Base-by-base conservation (phyloP, 2,888 invertebrate genomes). In the Urechis unicinctus region DNA sequence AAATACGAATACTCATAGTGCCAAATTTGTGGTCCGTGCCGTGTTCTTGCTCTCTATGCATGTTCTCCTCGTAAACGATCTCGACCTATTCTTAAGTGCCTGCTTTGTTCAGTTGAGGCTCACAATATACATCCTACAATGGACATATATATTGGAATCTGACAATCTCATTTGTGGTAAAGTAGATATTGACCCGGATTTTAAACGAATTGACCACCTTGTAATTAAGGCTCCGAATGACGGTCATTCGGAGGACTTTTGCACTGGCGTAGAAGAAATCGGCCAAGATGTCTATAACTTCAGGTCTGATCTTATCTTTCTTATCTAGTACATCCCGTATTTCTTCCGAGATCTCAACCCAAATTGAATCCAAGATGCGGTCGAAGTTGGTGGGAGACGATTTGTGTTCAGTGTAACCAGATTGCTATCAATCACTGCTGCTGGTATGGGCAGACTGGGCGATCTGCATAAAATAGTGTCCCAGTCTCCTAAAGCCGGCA, bases 401-500 rank as follows among this genome's bases (percentile, higher is more conserved):
- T 88, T 87, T 24, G 88, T 85, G 77, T 94, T 93, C 44, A 94
- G 81, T 0, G 87, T 85, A 5, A 89, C 86, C 58, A 95, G 80
- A 74, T 93, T 92, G 59, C 85, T 85, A 77, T 94, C 91, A 60
- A 96, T 91, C 92, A 22, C 77, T 75, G 43, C 72, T 75, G 29
- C 62, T 67, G 62, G 91, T 89, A 22, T 95, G 82, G 0, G 96
- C 95, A 63, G 93, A 94, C 80, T 96, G 96, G 62, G 95, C 95
- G 58, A 96, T 91, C 81, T 96, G 95, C 77, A 96, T 96, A 83
- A 96, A 96, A 82, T 92, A 96, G 3, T 78, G 83, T 0, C 94
- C 93, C 47, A 96, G 83, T 0, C 95, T 95, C 61, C 92, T 87
- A 1, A 95, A 88, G 0, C 94, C 93, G 47, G 91, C 68, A 45